Percentiles rank a stretch among this genome's conserved stretches.
These are phyloP conservation scores for Cheilosia variabilis DNA, from an alignment of 2,888 invertebrate genomes.

Conservation along the genomic window DNA sequence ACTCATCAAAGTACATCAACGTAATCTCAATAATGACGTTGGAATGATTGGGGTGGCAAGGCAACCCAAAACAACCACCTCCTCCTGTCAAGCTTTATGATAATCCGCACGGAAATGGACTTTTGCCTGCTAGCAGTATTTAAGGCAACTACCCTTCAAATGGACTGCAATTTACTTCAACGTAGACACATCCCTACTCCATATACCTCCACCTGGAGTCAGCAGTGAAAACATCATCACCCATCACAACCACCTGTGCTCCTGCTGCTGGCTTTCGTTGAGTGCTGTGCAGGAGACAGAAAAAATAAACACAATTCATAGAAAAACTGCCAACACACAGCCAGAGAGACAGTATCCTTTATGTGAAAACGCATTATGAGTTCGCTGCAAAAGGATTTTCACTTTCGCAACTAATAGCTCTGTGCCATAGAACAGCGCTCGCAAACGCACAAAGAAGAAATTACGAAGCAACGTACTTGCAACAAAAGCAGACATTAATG, in stretches of 20 bases:
- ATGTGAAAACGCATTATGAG: slow-evolving; percentile 60
- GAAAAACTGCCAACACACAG: slow-evolving; percentile 25
- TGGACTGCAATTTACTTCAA: slow-evolving; percentile 63
- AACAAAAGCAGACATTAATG: slow-evolving; percentile 40
- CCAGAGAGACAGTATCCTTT: slow-evolving; percentile 12
- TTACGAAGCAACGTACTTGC: slow-evolving; percentile 8
- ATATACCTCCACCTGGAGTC: slow-evolving; percentile 22
- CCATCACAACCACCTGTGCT: slow-evolving; percentile 66
- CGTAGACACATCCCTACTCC: slow-evolving; percentile 9
- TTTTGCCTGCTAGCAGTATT: slow-evolving; percentile 60
- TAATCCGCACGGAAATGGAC: slow-evolving; percentile 70
- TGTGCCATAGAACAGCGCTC: neutral
- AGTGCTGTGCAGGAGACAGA: slow-evolving; percentile 9
- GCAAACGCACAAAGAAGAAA: slow-evolving; percentile 11
- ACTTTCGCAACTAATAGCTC: slow-evolving; percentile 55
- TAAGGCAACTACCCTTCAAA: slow-evolving; percentile 56
- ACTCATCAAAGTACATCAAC: slow-evolving; percentile 75
- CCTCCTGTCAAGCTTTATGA: slow-evolving; percentile 52
- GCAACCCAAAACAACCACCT: slow-evolving; percentile 6
- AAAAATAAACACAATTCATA: slow-evolving; percentile 31
- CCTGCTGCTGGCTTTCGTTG: slow-evolving; percentile 1
- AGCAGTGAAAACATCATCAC: slow-evolving; percentile 47
- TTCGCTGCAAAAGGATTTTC: slow-evolving; percentile 46
- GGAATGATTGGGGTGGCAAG: slow-evolving; percentile 29
- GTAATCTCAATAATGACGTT: slow-evolving; percentile 71